Conservation (phyloP, 2,888 invertebrate genomes). For the Eudemis profundana region DNA sequence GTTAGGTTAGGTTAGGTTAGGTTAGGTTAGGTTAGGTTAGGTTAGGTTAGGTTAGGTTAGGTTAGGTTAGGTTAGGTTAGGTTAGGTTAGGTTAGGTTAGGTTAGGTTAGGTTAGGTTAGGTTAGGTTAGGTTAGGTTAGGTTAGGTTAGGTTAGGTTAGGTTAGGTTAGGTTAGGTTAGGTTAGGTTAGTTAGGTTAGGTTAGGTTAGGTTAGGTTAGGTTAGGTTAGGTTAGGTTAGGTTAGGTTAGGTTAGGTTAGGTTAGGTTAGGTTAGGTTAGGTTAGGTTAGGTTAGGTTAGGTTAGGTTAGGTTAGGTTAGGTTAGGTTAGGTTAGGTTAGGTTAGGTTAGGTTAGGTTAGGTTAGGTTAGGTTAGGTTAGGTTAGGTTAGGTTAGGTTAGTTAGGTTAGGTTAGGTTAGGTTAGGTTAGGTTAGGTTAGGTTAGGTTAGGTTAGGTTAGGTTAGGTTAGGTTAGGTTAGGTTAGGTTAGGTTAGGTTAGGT, state of each 20-base stretch:
- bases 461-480: conserved; percentile 21
- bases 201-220: conserved; percentile 21
- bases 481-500: conserved; percentile 21
- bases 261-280: conserved; percentile 21
- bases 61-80: conserved; percentile 34
- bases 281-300: conserved; percentile 21
- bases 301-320: conserved; percentile 21
- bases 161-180: conserved; percentile 18
- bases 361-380: conserved; percentile 21
- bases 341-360: conserved; percentile 21
- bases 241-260: conserved; percentile 21
- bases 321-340: conserved; percentile 21
- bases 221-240: conserved; percentile 21
- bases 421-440: conserved; percentile 21
- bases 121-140: conserved; percentile 32
- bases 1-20: conserved; percentile 31
- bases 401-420: conserved; percentile 21
- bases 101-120: conserved; percentile 32
- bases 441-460: conserved; percentile 21
- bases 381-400: conserved; percentile 21
- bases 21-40: conserved; percentile 34
- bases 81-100: conserved; percentile 34
- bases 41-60: conserved; percentile 34
- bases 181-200: conserved; percentile 20
- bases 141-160: conserved; percentile 23